These are phyloP conservation scores for Eublepharis macularius DNA, from an alignment of 2,113 vertebrate genomes.

Conservation along the genomic window DNA sequence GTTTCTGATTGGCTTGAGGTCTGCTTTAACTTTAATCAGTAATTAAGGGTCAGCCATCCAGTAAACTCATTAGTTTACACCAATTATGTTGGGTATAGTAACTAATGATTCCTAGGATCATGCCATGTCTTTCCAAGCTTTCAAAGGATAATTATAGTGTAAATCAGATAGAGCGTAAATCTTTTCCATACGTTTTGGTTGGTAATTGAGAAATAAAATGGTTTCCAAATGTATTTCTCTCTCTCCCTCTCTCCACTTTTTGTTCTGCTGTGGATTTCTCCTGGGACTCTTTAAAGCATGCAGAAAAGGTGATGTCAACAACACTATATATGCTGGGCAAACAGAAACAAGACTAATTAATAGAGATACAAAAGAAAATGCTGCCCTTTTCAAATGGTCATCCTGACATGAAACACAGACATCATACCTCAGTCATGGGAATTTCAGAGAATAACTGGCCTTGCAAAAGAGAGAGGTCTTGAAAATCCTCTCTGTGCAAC, in stretches of 20 bases:
- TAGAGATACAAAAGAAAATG: conserved; percentile 82
- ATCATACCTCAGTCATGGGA: conserved; percentile 58
- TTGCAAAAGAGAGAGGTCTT: conserved; percentile 69
- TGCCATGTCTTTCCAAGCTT: conserved; percentile 83
- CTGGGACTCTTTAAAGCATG: conserved; percentile 84
- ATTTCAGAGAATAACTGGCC: conserved; percentile 58
- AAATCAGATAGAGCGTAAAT: conserved; percentile 85
- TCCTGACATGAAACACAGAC: conserved; percentile 66
- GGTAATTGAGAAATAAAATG: conserved; percentile 89
- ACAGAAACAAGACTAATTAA: conserved; percentile 84
- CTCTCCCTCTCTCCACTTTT: conserved; percentile 68
- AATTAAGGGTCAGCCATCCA: conserved; percentile 82
- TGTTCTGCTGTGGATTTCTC: conserved; percentile 79
- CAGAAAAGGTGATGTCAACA: conserved; percentile 86
- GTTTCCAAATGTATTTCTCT: conserved; percentile 83
- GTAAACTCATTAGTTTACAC: conserved; percentile 85
- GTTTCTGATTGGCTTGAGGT: conserved; percentile 78
- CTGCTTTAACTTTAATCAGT: conserved; percentile 80
- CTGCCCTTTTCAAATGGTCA: conserved; percentile 73
- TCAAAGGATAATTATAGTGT: conserved; percentile 85
- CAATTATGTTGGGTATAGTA: conserved; percentile 83
- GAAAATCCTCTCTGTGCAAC: conserved; percentile 66
- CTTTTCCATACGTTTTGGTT: conserved; percentile 85
- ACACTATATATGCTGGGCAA: conserved; percentile 75
- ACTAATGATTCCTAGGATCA: conserved; percentile 82